Evolutionary conservation across 2,797 vertebrate species (phyloP), one percentile per base, ranked within the genome.

Genomic region (Sebastes itinus): DNA sequence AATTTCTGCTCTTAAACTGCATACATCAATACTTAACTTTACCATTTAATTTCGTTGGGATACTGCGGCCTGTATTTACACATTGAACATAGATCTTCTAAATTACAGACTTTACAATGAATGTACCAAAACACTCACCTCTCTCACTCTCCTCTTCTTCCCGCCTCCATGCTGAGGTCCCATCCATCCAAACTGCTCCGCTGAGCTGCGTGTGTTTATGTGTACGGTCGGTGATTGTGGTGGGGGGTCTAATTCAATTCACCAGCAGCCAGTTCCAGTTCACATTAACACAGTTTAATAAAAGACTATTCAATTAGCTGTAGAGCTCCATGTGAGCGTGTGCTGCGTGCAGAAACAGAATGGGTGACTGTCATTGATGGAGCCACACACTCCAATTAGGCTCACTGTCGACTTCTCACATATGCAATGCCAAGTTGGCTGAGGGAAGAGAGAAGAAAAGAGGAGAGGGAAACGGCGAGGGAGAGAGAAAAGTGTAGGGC

Each of bases 251-350:
- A 92, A 94, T 94, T 93, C 75, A 90, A 94, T 93, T 93, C 88
- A 68, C 78, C 78, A 81, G 77, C 84, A 92, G 91, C 90, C 91
- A 81, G 82, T 88, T 93, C 80, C 82, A 87, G 82, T 90, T 89
- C 86, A 89, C 88, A 93, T 94, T 93, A 90, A 89, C 89, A 77
- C 89, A 87, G 90, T 93, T 94, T 93, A 94, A 94, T 95, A 93
- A 94, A 92, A 93, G 89, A 89, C 85, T 89, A 94, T 94, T 94
- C 87, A 93, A 94, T 94, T 92, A 95, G 87, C 81, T 32, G 22
- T 82, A 81, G 87, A 89, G 89, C 90, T 84, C 61, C 42, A 63
- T 86, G 76, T 9, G 72, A 78, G 80, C 38, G 88, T 83, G 86
- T 74, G 73, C 70, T 86, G 89, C 55, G 38, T 73, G 56, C 69